Base-by-base conservation (phyloP, 2,888 invertebrate genomes). In the Homarus gammarus region DNA sequence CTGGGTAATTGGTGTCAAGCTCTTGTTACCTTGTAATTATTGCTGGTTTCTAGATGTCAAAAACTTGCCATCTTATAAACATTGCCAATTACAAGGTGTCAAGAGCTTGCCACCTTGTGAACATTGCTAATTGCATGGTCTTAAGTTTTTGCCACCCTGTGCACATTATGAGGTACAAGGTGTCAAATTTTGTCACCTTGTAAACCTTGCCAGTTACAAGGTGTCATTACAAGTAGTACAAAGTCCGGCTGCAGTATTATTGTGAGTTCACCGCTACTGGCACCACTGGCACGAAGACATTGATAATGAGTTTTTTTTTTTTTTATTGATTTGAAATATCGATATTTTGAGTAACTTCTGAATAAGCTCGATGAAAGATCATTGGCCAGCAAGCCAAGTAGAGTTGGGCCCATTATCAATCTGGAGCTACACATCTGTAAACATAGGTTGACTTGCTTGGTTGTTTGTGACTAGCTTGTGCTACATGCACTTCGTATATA, bases 221-320 rank as follows among this genome's bases (percentile, higher is more conserved):
- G 83, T 84, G 83, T 56, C 73, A 40, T 22, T 73, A 72, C 56
- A n/a, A n/a, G n/a, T 40, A 84, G 83, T 84, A 84, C 83, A 84
- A 84, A 84, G 64, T 27, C 79, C 36, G 15, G 72, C 72, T 49
- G n/a, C 49, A 84, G 36, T 33, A 33, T 56, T 38, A 72, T 33
- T 36, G 49, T 84, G 73, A 72, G 27, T 51, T 68, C 56, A 73
- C 22, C 83, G 33, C 83, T 84, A 64, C 64, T 64, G 31, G 27
- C 27, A 27, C 64, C 27, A 8, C 64, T 64, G 31, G 5, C 31
- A 64, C n/a, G 64, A 64, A 12, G 12, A 22, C 22, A 56, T 56
- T 56, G 6, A 22, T 64, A 5, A 64, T 75, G 15, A 75, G 40
- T 75, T 40, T 40, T 75, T 40, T 75, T 40, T 40, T 75, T 40